A percentile compares a stretch with the other conserved stretches of the same genome.
Conservation (phyloP, 1,140 invertebrate genomes). For the Whitmania pigra region DNA sequence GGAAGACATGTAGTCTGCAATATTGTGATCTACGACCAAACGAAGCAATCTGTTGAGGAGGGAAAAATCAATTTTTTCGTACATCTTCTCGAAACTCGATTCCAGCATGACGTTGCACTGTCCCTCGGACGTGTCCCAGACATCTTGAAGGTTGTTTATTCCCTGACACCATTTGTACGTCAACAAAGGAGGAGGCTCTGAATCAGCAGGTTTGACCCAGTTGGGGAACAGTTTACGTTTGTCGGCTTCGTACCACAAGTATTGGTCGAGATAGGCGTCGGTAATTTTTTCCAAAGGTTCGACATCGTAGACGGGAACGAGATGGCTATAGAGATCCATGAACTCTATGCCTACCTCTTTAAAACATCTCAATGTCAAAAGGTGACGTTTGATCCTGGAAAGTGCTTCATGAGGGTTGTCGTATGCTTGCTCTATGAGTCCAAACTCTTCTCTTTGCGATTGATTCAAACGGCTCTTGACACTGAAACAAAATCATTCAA, state of each 20-base stretch:
- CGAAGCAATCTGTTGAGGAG: slow-evolving; percentile 85
- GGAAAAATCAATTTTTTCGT: slow-evolving; percentile 98
- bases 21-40: slow-evolving; percentile 97
- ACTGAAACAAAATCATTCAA: slow-evolving; percentile 45
- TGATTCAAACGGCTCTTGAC: slow-evolving; percentile 97
- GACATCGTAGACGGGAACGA: slow-evolving; percentile 97
- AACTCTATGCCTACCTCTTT: slow-evolving; percentile 99
- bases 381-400: slow-evolving; percentile 95
- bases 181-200: slow-evolving; percentile 89
- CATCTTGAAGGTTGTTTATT: slow-evolving; percentile 91
- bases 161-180: slow-evolving; percentile 99
- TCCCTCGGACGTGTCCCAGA: slow-evolving; percentile 95
- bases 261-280: slow-evolving; percentile 99
- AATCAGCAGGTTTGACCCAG: slow-evolving; percentile 97
- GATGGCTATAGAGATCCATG: slow-evolving; percentile 97
- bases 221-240: slow-evolving; percentile 89
- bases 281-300: slow-evolving; percentile 98
- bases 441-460: slow-evolving; percentile 93
- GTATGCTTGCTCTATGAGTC: slow-evolving; percentile 97
- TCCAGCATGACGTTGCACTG: slow-evolving; percentile 90
- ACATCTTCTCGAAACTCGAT: slow-evolving; percentile 91
- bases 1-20: slow-evolving; percentile 99
- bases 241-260: slow-evolving; percentile 98
- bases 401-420: slow-evolving; percentile 98
- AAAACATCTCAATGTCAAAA: slow-evolving; percentile 92